phyloP scores from a whole-genome alignment of 2,113 vertebrate genomes.

The Amblyornis subalaris region DNA sequence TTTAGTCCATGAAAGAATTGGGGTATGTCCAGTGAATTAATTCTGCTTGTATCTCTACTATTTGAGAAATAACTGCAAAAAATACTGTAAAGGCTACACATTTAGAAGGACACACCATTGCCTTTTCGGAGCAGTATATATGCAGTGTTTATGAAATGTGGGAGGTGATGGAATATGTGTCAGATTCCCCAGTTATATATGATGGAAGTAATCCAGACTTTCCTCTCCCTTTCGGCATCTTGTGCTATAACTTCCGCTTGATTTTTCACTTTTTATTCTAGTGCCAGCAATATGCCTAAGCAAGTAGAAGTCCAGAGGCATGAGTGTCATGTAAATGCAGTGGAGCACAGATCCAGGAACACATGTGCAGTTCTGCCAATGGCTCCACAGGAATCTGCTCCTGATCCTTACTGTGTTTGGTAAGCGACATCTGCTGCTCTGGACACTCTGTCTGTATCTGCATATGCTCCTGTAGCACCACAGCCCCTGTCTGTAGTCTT shows the following conservation, averaged over 20 bases:
- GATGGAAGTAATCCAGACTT: background rate
- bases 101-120: background rate
- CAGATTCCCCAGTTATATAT: background rate
- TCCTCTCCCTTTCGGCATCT: background rate
- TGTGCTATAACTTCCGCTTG: background rate
- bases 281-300: constrained; percentile 96
- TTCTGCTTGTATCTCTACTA: background rate
- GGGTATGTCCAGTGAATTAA: background rate
- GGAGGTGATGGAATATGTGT: constrained; percentile 1
- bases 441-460: background rate
- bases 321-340: constrained; percentile 88
- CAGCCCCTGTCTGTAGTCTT: background rate
- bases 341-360: constrained; percentile 79
- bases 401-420: constrained; percentile 92
- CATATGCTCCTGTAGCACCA: background rate
- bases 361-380: constrained; percentile 83
- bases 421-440: constrained; percentile 60
- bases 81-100: background rate
- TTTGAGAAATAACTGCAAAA: background rate
- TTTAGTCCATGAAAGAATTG: background rate
- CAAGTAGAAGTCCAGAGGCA: constrained; percentile 98
- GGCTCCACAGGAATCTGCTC: constrained; percentile 88
- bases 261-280: constrained; percentile 49
- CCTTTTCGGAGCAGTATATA: background rate
- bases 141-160: background rate